phyloP scores from a whole-genome alignment of 2,113 vertebrate genomes.

The Spermophilus dauricus region DNA sequence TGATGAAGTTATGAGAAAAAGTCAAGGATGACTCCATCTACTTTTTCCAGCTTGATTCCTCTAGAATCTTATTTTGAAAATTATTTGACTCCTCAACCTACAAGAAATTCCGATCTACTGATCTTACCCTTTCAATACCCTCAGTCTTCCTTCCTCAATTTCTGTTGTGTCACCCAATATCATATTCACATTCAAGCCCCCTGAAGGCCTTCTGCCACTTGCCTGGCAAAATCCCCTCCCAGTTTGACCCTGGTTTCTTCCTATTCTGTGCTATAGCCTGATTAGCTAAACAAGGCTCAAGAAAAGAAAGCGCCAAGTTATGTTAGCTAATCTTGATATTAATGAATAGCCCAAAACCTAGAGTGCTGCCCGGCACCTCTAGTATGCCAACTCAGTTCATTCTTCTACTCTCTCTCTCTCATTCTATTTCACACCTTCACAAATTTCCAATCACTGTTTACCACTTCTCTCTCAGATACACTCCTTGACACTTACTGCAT shows the following conservation, averaged over 20 bases:
- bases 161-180: accelerated
- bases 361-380: background rate
- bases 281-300: background rate
- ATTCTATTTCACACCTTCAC: background rate
- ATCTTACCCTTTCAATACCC: background rate
- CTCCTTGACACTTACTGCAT: background rate
- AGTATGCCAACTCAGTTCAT: background rate
- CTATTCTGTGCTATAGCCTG: background rate
- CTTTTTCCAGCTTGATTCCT: background rate
- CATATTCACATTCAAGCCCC: background rate
- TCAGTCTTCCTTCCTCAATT: background rate
- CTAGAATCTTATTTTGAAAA: background rate
- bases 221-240: background rate
- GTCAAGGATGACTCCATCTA: background rate
- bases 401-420: background rate
- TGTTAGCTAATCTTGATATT: too few relatives aligned
- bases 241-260: background rate
- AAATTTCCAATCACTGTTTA: background rate
- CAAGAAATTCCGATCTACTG: background rate
- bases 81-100: background rate
- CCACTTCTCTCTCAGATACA: background rate
- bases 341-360: background rate
- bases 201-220: background rate
- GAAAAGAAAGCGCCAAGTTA: background rate
- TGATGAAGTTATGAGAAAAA: background rate